These are phyloP conservation scores for Patella vulgata DNA, from an alignment of 1,140 invertebrate species.

Conservation along the genomic window DNA sequence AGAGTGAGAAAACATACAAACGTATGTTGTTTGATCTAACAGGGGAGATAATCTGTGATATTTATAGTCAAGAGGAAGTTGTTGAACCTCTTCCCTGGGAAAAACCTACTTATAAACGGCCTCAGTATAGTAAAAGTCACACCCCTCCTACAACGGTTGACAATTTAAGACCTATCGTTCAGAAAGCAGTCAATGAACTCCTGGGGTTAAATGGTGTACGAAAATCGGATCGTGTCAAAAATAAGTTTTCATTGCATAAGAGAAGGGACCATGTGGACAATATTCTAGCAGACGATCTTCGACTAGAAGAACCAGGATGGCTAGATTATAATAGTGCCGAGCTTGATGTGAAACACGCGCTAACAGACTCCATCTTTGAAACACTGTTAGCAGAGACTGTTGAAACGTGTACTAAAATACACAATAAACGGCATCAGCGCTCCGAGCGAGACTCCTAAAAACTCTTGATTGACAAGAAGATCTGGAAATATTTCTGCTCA, in stretches of 20 bases:
- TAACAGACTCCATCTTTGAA: constrained; percentile 75
- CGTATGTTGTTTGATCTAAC: constrained; percentile 75
- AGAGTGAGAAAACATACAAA: constrained; percentile 57
- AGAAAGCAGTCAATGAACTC: constrained; percentile 64
- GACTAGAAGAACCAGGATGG: constrained; percentile 78
- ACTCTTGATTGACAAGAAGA: no score
- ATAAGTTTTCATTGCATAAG: constrained; percentile 76
- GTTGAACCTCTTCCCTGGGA: constrained; percentile 70
- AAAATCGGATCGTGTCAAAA: constrained; percentile 71
- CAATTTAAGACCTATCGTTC: constrained; percentile 50
- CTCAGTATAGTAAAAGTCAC: constrained; percentile 49
- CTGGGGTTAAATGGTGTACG: constrained; percentile 71
- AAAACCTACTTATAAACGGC: constrained; percentile 54
- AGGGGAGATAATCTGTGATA: constrained; percentile 72
- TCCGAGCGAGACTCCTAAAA: no score
- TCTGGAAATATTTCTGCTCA: no score
- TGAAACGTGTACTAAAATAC: constrained; percentile 23
- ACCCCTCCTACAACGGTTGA: constrained; percentile 51
- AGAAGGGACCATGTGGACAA: constrained; percentile 79
- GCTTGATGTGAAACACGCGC: constrained; percentile 75
- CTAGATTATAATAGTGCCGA: constrained; percentile 79
- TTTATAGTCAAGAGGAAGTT: constrained; percentile 59
- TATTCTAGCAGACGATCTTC: constrained; percentile 75
- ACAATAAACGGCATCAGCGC: no score
- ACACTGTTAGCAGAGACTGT: constrained; percentile 74